Evolutionary conservation across 2,113 vertebrate species (phyloP).

Genomic region (Saguinus imperator): DNA sequence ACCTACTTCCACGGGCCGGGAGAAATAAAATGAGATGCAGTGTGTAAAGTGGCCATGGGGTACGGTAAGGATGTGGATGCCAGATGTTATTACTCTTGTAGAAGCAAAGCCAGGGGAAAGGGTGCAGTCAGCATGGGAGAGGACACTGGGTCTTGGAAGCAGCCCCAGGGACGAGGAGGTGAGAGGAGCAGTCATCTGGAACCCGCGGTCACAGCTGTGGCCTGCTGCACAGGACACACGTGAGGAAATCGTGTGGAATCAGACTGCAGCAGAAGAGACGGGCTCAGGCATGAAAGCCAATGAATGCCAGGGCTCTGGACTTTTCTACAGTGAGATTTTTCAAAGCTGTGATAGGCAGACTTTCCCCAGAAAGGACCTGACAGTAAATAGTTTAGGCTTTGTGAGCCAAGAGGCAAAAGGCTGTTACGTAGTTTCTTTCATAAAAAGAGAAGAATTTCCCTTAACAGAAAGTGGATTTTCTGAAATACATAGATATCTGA

Average conservation of each 20-base stretch:
- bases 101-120: neutral
- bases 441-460: neutral
- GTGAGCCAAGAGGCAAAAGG: neutral
- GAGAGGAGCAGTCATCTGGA: neutral
- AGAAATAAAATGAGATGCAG: neutral
- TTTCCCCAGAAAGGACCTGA: neutral
- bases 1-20: neutral
- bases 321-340: neutral
- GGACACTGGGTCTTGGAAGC: neutral
- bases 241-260: neutral
- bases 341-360: neutral
- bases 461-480: neutral
- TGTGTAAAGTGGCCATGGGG: neutral
- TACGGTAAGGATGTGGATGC: neutral
- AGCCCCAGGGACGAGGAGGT: neutral
- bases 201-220: neutral
- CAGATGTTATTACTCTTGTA: neutral
- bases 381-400: neutral
- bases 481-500: neutral
- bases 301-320: neutral
- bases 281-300: too few relatives aligned
- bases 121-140: neutral
- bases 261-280: neutral
- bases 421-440: neutral
- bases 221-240: too few relatives aligned